Evolutionary conservation across 2,797 vertebrate genomes (phyloP).

Genomic region (Amazonetta brasiliensis): DNA sequence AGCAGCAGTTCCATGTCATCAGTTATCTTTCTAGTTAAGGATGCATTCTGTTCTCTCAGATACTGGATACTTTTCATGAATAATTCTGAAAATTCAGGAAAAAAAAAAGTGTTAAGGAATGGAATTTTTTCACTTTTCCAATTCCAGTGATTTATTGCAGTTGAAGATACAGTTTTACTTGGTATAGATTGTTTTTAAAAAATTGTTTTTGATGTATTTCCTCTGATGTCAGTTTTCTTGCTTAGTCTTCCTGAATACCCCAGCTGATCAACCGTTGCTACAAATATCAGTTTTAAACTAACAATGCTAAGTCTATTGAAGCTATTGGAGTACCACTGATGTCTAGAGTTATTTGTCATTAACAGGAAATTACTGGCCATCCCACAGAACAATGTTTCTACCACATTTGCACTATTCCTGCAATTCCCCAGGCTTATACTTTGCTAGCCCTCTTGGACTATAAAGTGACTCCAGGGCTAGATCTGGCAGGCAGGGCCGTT

Average conservation of each 20-base stretch:
- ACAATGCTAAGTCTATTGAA: background rate
- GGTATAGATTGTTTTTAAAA: background rate
- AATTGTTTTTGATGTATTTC: background rate
- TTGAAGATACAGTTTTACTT: background rate
- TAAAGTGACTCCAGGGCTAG: background rate
- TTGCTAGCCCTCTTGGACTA: background rate
- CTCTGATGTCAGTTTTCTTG: background rate
- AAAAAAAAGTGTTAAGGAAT: background rate
- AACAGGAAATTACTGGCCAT: background rate
- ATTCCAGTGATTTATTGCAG: background rate
- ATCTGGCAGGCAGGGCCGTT: background rate
- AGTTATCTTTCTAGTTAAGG: background rate
- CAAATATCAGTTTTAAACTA: background rate
- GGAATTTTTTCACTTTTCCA: background rate
- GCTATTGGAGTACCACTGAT: fast-evolving
- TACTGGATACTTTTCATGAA: background rate
- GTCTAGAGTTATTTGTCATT: background rate
- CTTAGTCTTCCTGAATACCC: background rate
- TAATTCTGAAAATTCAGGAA: background rate
- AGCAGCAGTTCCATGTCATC: background rate
- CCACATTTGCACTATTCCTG: background rate
- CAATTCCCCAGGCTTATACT: background rate
- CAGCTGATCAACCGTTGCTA: background rate
- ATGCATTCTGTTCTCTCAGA: background rate
- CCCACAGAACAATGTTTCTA: background rate